phyloP scores from a whole-genome alignment of 2,888 invertebrate species.

The Sisyra nigra region DNA sequence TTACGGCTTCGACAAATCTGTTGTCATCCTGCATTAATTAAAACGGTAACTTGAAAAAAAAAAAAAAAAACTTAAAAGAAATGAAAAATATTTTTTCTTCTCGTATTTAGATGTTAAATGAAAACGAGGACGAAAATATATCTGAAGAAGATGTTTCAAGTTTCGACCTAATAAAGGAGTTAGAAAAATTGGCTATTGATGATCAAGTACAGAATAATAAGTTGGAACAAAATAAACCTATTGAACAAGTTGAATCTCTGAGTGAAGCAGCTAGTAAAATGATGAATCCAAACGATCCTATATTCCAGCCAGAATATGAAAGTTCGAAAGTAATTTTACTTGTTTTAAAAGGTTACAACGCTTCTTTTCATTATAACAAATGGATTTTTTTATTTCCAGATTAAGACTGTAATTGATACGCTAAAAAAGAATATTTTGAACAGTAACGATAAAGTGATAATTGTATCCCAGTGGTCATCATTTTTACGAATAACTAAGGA shows the following conservation, averaged over 20 bases:
- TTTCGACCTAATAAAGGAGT: conserved; percentile 44
- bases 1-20: conserved; percentile 77
- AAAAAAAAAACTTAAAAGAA: neutral
- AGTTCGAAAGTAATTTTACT: conserved; percentile 44
- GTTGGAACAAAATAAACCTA: conserved; percentile 17
- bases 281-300: conserved; percentile 50
- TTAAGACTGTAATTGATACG: conserved; percentile 39
- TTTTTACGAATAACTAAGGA: conserved; percentile 55
- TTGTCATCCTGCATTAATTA: conserved; percentile 75
- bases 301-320: conserved; percentile 39
- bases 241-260: conserved; percentile 30
- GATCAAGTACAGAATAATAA: conserved; percentile 17
- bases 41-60: conserved; percentile 26
- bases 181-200: conserved; percentile 42
- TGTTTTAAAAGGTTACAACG: conserved; percentile 7
- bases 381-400: conserved; percentile 20
- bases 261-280: conserved; percentile 42
- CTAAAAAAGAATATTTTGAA: conserved; percentile 34
- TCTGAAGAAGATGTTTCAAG: conserved; percentile 24
- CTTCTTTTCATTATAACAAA: neutral
- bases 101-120: conserved; percentile 28
- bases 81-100: too few relatives aligned
- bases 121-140: conserved; percentile 23
- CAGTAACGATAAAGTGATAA: conserved; percentile 52
- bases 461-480: conserved; percentile 90